Conservation (phyloP, 2,888 invertebrate species). For the Amphipoea oculea region DNA sequence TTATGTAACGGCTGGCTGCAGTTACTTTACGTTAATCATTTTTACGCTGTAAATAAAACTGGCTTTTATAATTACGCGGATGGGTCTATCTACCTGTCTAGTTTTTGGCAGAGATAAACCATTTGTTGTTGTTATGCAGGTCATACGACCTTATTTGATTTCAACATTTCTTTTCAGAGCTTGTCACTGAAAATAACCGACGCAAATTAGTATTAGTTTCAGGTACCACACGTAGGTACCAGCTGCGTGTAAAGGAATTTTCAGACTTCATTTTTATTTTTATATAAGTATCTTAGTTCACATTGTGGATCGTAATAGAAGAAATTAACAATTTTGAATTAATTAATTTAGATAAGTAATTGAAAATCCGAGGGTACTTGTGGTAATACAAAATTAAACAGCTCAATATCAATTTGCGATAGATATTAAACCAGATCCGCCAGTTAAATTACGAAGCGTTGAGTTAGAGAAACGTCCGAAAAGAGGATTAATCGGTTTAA, state of each 20-base stretch:
- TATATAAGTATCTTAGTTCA: neutral
- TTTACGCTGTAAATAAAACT: slow-evolving; percentile 36
- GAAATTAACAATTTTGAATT: neutral
- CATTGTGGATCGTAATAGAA: neutral
- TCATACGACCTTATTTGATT: neutral
- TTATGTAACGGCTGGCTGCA: slow-evolving; percentile 58
- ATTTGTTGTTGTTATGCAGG: neutral
- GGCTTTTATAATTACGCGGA: slow-evolving; percentile 7
- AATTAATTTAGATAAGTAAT: neutral
- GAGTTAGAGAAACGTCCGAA: slow-evolving; percentile 48
- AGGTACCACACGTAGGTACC: neutral
- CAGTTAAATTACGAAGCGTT: slow-evolving; percentile 50
- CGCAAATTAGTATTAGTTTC: neutral
- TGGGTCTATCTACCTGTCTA: slow-evolving; percentile 6
- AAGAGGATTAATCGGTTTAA: slow-evolving; percentile 64
- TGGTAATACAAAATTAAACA: slow-evolving; percentile 31
- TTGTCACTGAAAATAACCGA: neutral
- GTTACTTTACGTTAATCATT: slow-evolving; percentile 47
- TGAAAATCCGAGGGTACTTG: slow-evolving; percentile 22
- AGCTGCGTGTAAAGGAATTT: neutral
- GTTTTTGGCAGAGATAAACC: slow-evolving; percentile 11
- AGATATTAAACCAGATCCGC: slow-evolving; percentile 32
- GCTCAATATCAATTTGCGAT: slow-evolving; percentile 44
- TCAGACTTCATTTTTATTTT: neutral
- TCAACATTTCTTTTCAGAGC: neutral